phyloP scores from a whole-genome alignment of 2,888 invertebrate species.

The Theretra japonica region DNA sequence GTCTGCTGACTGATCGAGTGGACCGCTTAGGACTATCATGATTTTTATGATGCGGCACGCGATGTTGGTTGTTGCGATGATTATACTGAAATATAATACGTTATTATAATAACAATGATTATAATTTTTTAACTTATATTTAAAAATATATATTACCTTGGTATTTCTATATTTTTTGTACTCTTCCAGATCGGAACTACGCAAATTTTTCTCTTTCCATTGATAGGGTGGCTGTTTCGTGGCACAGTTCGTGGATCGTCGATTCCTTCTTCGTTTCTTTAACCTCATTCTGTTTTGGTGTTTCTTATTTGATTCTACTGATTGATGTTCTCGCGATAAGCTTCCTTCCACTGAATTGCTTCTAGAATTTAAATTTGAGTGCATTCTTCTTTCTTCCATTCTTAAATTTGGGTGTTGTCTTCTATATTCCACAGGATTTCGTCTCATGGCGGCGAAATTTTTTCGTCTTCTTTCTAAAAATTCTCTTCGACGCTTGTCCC shows the following conservation, averaged over 20 bases:
- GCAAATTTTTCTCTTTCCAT: conserved; percentile 64
- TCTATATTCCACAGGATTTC: conserved; percentile 72
- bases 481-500: conserved; percentile 70
- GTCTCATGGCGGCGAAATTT: conserved; percentile 69
- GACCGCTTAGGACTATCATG: conserved; percentile 52
- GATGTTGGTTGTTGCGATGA: conserved; percentile 57
- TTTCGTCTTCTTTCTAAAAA: conserved; percentile 69
- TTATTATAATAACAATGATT: neutral
- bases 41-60: conserved; percentile 39
- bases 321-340: conserved; percentile 60
- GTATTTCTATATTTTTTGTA: conserved; percentile 49
- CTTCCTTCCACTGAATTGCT: conserved; percentile 66
- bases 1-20: conserved; percentile 89
- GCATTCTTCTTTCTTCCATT: conserved; percentile 66
- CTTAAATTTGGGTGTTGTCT: conserved; percentile 64
- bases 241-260: conserved; percentile 74
- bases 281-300: conserved; percentile 55
- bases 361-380: conserved; percentile 50
- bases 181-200: conserved; percentile 45
- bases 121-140: neutral
- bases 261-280: conserved; percentile 68
- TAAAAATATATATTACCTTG: conserved; percentile 44
- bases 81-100: conserved; percentile 55
- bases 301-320: conserved; percentile 49
- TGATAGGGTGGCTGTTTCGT: conserved; percentile 78